Conservation (phyloP, 2,797 vertebrate species). For the Myripristis murdjan region DNA sequence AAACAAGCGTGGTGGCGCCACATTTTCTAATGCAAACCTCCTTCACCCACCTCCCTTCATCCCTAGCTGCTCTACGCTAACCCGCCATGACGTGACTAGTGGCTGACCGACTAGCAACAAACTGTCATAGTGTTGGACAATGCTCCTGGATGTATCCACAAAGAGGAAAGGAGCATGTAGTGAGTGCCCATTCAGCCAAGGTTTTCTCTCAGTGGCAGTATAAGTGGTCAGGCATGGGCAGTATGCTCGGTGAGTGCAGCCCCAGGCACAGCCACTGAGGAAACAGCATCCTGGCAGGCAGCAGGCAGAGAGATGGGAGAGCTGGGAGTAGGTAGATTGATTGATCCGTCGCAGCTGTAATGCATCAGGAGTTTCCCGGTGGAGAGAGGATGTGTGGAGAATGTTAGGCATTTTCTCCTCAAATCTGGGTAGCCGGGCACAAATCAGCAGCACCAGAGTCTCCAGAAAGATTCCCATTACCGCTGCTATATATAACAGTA, state of each 20-base stretch:
- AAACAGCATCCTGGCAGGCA: slow-evolving; percentile 65
- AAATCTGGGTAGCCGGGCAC: slow-evolving; percentile 65
- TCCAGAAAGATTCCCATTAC: slow-evolving; percentile 80
- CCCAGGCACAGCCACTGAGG: slow-evolving; percentile 48
- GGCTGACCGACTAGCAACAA: slow-evolving; percentile 15
- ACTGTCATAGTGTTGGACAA: slow-evolving; percentile 31
- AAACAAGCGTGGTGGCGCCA: slow-evolving; percentile 66
- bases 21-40: slow-evolving; percentile 53
- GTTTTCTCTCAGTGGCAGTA: slow-evolving; percentile 44
- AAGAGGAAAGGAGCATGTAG: not conserved
- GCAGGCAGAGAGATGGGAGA: slow-evolving; percentile 54
- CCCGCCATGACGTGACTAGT: slow-evolving; percentile 39
- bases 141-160: slow-evolving; percentile 7
- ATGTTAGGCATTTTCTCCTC: slow-evolving; percentile 61
- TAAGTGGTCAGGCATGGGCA: slow-evolving; percentile 45
- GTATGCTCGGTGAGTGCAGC: slow-evolving; percentile 30
- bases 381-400: slow-evolving; percentile 65
- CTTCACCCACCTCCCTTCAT: slow-evolving; percentile 37
- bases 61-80: slow-evolving; percentile 52
- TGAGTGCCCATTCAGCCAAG: slow-evolving; percentile 24
- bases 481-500: slow-evolving; percentile 80
- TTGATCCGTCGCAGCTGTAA: slow-evolving; percentile 78
- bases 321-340: slow-evolving; percentile 64
- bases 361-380: slow-evolving; percentile 76
- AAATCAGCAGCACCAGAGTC: slow-evolving; percentile 69